Evolutionary conservation across 2,888 invertebrate species (phyloP).

Genomic region (Alloplasta piceator): DNA sequence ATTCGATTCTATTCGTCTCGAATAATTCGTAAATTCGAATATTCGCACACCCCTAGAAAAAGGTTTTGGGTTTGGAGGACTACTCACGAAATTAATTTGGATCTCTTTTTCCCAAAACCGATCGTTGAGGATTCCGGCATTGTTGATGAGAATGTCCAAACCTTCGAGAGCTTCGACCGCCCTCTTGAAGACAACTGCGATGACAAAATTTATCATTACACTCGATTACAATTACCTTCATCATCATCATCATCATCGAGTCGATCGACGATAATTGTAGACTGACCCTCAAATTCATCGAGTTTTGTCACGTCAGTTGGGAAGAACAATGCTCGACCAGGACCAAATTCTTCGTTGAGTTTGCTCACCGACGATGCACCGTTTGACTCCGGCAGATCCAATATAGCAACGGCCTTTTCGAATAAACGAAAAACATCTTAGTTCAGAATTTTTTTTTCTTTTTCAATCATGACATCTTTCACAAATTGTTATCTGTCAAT

Average conservation of each 20-base stretch:
- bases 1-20: no score
- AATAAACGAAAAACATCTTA: no score
- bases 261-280: no score
- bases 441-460: no score
- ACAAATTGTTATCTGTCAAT: no score
- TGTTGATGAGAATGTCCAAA: constrained; percentile 85
- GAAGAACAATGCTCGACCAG: constrained; percentile 83
- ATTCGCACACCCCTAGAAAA: no score
- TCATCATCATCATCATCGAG: neutral
- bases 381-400: constrained; percentile 80
- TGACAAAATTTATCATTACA: constrained; percentile 15
- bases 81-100: constrained; percentile 78
- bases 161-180: constrained; percentile 81
- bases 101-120: constrained; percentile 75
- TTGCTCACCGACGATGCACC: constrained; percentile 82
- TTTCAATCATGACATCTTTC: no score
- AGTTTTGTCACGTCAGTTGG: constrained; percentile 84
- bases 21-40: no score
- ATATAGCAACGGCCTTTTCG: constrained; percentile 79
- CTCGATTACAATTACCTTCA: no score
- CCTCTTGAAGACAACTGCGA: constrained; percentile 82
- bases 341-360: constrained; percentile 83
- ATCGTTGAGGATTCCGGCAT: constrained; percentile 78
- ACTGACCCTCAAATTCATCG: constrained; percentile 82
- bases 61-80: no score